Evolutionary conservation across 2,797 vertebrate genomes (phyloP).

Genomic region (Ctenopoma kingsleyae): DNA sequence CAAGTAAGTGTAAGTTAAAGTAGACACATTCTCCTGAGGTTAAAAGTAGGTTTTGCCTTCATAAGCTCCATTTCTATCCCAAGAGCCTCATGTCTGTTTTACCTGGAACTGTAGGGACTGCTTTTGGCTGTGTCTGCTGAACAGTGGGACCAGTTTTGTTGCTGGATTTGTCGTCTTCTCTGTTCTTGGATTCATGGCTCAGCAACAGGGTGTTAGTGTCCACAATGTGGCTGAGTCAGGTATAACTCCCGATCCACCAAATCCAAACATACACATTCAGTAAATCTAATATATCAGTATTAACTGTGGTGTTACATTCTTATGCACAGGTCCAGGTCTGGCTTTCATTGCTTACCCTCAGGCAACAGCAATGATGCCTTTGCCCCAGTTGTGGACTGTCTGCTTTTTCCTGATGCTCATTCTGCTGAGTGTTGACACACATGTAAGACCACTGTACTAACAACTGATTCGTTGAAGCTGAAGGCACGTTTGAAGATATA

Average conservation of each 20-base stretch:
- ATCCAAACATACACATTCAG: not conserved
- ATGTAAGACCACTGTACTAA: slow-evolving; percentile 69
- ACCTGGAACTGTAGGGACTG: slow-evolving; percentile 60
- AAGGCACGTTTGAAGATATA: not conserved
- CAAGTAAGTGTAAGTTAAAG: slow-evolving; percentile 38
- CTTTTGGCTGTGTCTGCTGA: slow-evolving; percentile 76
- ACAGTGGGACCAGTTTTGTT: slow-evolving; percentile 78
- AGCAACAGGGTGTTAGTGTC: slow-evolving; percentile 67
- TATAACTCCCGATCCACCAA: slow-evolving; percentile 22
- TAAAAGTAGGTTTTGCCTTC: too few relatives aligned
- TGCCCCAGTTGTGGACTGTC: slow-evolving; percentile 70
- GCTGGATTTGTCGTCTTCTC: slow-evolving; percentile 82
- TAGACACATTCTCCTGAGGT: too few relatives aligned
- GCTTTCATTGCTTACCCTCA: slow-evolving; percentile 77
- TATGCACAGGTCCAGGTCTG: slow-evolving; percentile 69
- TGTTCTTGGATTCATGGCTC: slow-evolving; percentile 82
- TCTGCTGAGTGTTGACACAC: slow-evolving; percentile 85
- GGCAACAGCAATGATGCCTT: slow-evolving; percentile 73
- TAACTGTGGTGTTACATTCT: too few relatives aligned
- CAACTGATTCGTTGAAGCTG: rapidly evolving
- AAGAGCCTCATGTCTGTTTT: not conserved
- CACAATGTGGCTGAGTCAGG: slow-evolving; percentile 76
- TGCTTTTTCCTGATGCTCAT: slow-evolving; percentile 79
- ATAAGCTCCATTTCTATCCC: too few relatives aligned
- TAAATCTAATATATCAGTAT: not conserved